Conservation (phyloP, 2,888 invertebrate species). For the Macrosiphum euphorbiae region DNA sequence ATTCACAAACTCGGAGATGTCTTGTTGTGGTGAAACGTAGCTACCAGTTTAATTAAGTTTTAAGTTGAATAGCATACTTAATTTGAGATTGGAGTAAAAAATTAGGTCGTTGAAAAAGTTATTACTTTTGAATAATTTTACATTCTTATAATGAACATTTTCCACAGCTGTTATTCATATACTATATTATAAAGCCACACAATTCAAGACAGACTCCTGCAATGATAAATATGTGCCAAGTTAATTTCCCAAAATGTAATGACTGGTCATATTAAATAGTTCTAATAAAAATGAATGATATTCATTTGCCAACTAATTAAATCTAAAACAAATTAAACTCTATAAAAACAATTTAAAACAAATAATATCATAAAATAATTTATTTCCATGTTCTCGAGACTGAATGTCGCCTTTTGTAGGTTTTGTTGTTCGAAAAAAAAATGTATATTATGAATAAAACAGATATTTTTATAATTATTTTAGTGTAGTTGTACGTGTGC, state of each 20-base stretch:
- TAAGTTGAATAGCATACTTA: not conserved
- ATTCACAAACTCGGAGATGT: constrained; percentile 7
- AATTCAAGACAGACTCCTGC: not conserved
- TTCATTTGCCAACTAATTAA: not conserved
- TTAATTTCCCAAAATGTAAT: not conserved
- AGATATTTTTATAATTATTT: constrained; percentile 34
- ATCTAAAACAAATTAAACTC: not conserved
- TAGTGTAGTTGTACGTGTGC: not conserved
- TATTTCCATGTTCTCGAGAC: not conserved
- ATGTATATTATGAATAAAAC: not conserved
- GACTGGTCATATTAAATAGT: not conserved
- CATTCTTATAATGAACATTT: constrained; percentile 19
- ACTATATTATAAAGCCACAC: not conserved
- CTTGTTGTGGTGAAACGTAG: not conserved
- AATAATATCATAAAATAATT: not conserved
- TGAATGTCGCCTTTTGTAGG: not conserved
- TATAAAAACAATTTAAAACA: not conserved
- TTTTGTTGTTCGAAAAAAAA: not conserved
- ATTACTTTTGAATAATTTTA: constrained; percentile 49
- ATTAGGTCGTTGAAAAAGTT: constrained; percentile 22
- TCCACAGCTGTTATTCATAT: not conserved
- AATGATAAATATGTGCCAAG: constrained; percentile 8
- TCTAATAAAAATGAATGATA: not conserved
- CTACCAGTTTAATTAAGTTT: constrained; percentile 26
- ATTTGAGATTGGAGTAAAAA: not conserved